Base-by-base conservation (phyloP, 2,888 invertebrate genomes). In the Diarsia brunnea region DNA sequence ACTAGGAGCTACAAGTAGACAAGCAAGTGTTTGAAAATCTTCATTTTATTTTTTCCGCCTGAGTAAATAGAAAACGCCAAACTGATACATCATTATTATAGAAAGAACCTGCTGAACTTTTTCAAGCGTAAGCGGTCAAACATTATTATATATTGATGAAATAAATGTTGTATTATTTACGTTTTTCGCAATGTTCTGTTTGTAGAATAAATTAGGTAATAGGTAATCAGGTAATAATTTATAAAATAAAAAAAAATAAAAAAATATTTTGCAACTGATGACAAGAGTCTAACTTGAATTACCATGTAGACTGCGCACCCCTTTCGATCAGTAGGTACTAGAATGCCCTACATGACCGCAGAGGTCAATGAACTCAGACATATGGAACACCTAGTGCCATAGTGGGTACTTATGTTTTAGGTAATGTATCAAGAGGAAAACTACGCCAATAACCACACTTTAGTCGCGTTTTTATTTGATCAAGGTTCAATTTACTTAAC, bases 301-400 rank as follows among this genome's bases (percentile, higher is more conserved):
- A 69, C 14, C 43, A 53, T 64, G 45, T 69, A 43, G 16, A 7
- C 63, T 55, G 47, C 27, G 55, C 49, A 47, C 47, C 38, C 10
- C n/a, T 60, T 68, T 55, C 43, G 69, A 69, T 65, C n/a, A 68
- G n/a, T 47, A 24, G 19, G 60, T 38, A 31, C 47, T 21, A 53
- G 38, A 72, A 69, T 71, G 83, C 69, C 81, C 83, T 83, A 75
- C 64, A 83, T 67, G 65, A 47, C 60, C 61, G 64, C 71, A 66
- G 60, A 83, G 78, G 84, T 78, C 78, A 83, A 72, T 58, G 75
- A 60, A 58, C 78, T 53, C 73, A 53, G 38, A 16, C 61, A 38
- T 53, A 60, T 68, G 64, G 24, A 45, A 69, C 45, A 69, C 43
- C 45, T 55, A 58, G 8, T 43, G 61, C 38, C n/a, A 21, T 19